Conservation (phyloP, 2,797 vertebrate species). For the Halcyon smyrnensis region DNA sequence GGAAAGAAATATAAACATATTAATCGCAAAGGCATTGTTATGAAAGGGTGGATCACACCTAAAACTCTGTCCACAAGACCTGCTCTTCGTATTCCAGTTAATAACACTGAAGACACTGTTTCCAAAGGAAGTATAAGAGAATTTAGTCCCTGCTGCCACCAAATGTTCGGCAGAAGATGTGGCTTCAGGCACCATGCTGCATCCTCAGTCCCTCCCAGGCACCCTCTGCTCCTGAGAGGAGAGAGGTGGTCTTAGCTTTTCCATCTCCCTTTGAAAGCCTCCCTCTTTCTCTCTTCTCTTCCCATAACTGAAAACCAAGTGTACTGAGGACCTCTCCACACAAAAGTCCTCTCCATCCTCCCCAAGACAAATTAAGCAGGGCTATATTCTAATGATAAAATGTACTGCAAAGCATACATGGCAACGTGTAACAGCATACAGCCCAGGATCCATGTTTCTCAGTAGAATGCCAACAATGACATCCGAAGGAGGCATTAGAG, state of each 20-base stretch:
- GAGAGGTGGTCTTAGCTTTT: neutral
- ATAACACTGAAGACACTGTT: neutral
- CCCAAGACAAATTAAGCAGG: neutral
- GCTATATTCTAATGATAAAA: neutral
- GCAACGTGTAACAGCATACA: rapidly evolving
- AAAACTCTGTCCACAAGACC: neutral
- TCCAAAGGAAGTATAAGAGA: neutral
- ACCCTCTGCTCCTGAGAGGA: rapidly evolving
- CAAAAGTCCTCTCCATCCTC: neutral
- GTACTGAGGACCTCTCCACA: neutral
- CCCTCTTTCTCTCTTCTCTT: neutral
- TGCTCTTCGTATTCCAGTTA: neutral
- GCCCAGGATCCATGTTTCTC: neutral
- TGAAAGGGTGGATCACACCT: neutral
- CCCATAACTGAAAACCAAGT: neutral
- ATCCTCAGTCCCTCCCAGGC: neutral
- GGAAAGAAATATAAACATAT: neutral
- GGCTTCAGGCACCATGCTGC: neutral
- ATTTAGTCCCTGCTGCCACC: slow-evolving; percentile 8
- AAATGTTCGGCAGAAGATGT: neutral
- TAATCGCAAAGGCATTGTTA: neutral
- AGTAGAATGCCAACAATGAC: neutral
- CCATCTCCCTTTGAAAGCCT: neutral
- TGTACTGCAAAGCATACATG: rapidly evolving
- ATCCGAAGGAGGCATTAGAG: neutral